Base-by-base conservation (phyloP, 2,113 vertebrate species). In the Oncorhynchus nerka region DNA sequence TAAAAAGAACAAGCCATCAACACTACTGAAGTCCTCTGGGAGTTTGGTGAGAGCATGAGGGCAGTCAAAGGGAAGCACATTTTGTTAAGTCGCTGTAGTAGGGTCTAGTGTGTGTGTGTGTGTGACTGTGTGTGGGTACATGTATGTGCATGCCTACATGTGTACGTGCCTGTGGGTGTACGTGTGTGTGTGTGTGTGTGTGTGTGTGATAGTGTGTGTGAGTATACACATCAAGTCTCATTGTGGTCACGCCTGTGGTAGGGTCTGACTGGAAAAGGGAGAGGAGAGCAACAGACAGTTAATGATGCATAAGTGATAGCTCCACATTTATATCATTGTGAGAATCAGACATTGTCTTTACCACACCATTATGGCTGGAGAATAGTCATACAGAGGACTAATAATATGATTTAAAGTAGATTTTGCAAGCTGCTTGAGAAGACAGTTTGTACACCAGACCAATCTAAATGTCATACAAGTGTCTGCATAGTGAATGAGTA, bases 221-320 rank as follows among this genome's bases (percentile, higher is more conserved):
- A 57, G 51, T 57, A 57, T 19, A 57, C 57, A 51, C 32, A 75
- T 70, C 49, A 24, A 49, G 59, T 62, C 51, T 34, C 51, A 57
- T 70, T 71, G 75, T 71, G 69, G 69, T 77, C 13, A 24, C 51
- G 26, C 69, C 73, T 83, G 86, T 76, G 78, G 82, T 88, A 71
- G 73, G 74, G 66, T 55, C 16, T 68, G 72, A 57, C 73, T 64
- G 22, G 62, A 71, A 82, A 71, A 70, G 39, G 73, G 70, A 73
- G n/a, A 57, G 82, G 67, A 75, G 24, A 61, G 22, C 30, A 32
- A 73, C 71, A 74, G 70, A 81, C 67, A 49, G 22, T 26, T 24
- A 48, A 4, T 65, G 76, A 77, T 72, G 79, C 66, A 70, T 24
- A 30, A 34, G 73, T 75, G 73, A 83, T 80, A 84, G 78, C 5